Percentiles rank a stretch among this genome's conserved stretches.
Evolutionary conservation across 2,888 invertebrate genomes (phyloP).

Genomic region (Pimpla rufipes): DNA sequence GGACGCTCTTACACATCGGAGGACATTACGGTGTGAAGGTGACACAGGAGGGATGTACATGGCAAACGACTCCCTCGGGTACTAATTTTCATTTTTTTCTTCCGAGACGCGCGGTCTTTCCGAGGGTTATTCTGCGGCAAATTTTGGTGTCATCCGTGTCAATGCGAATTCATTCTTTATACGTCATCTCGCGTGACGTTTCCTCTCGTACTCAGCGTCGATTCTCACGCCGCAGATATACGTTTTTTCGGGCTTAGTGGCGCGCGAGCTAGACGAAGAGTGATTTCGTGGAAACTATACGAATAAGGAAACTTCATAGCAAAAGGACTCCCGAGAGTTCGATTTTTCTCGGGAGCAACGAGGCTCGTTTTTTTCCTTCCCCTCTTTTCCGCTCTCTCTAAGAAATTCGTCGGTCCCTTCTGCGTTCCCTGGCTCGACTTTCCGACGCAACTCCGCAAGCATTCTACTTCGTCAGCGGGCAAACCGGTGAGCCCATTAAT

Average conservation of each 20-base stretch:
- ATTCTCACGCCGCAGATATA: slow-evolving; percentile 11
- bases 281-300: slow-evolving; percentile 21
- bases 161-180: slow-evolving; percentile 39
- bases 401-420: slow-evolving; percentile 37
- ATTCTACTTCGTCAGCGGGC: slow-evolving; percentile 33
- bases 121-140: neutral
- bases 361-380: slow-evolving; percentile 23
- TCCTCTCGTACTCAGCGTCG: slow-evolving; percentile 2
- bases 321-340: slow-evolving; percentile 42
- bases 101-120: neutral
- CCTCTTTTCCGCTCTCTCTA: neutral
- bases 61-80: slow-evolving; percentile 44
- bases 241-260: slow-evolving; percentile 6
- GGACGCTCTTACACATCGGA: slow-evolving; percentile 31
- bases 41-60: neutral
- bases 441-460: slow-evolving; percentile 28
- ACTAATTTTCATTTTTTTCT: slow-evolving; percentile 47
- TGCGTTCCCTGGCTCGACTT: slow-evolving; percentile 31
- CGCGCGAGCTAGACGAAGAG: neutral
- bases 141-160: slow-evolving; percentile 13
- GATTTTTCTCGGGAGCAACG: slow-evolving; percentile 31
- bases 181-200: slow-evolving; percentile 20
- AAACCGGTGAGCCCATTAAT: slow-evolving; percentile 61
- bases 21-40: neutral
- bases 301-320: slow-evolving; percentile 25